A percentile compares a stretch with the other conserved stretches of the same genome.
Evolutionary conservation across 2,888 invertebrate genomes (phyloP).

Genomic region (Drepana falcataria): DNA sequence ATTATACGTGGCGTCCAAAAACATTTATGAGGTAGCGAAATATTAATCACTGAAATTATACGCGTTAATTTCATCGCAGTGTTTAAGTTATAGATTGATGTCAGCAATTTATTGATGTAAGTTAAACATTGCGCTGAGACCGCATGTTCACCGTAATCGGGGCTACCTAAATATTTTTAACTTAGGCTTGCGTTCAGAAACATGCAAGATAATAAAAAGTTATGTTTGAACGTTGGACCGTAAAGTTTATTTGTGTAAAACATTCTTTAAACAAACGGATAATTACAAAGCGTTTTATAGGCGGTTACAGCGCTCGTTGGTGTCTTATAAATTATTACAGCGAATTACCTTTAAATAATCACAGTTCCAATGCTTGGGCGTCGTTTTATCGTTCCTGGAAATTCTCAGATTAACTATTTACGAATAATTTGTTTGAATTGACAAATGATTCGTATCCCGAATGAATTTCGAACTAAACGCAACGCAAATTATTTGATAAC

Average conservation of each 20-base stretch:
- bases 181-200: conserved; percentile 50
- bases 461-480: conserved; percentile 1
- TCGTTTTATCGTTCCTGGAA: conserved; percentile 20
- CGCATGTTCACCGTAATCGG: conserved; percentile 35
- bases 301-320: conserved; percentile 46
- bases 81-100: conserved; percentile 38
- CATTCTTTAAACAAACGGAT: conserved; percentile 72
- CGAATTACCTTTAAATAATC: conserved; percentile 44
- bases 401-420: neutral
- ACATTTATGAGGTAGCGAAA: conserved; percentile 73
- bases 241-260: conserved; percentile 74
- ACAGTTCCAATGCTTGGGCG: conserved; percentile 29
- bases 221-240: conserved; percentile 64
- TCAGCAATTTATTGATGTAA: neutral
- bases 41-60: conserved; percentile 58
- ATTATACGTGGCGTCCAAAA: conserved; percentile 57
- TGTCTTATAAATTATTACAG: conserved; percentile 53
- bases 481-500: conserved; percentile 20
- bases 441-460: neutral
- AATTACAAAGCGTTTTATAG: conserved; percentile 65
- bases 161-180: conserved; percentile 48
- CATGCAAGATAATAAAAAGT: conserved; percentile 74
- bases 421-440: neutral
- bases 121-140: conserved; percentile 20
- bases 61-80: conserved; percentile 42